phyloP scores from a whole-genome alignment of 2,888 invertebrate genomes.

The Euplexia lucipara region DNA sequence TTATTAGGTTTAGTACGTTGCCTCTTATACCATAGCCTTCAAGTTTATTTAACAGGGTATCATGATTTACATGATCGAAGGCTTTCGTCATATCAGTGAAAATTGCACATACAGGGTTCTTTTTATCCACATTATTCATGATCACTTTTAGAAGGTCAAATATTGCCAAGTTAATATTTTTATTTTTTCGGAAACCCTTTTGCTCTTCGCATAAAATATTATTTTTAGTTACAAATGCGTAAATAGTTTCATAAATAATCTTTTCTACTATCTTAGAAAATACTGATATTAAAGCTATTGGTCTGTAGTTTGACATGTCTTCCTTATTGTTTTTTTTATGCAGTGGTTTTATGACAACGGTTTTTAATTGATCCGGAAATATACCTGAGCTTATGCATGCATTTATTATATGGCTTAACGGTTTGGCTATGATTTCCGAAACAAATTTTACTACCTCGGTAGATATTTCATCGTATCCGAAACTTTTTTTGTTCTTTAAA shows the following conservation, averaged over 20 bases:
- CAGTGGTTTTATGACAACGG: background rate
- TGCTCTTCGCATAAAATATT: conserved; percentile 14
- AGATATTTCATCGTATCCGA: background rate
- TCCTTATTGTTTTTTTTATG: conserved; percentile 2
- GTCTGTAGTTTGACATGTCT: background rate
- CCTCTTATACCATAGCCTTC: background rate
- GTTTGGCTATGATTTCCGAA: background rate
- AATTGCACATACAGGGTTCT: background rate
- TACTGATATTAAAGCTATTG: conserved; percentile 1
- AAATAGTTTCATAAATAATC: background rate
- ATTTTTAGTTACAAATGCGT: background rate
- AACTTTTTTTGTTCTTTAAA: conserved; percentile 5
- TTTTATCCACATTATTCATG: background rate
- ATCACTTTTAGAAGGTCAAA: conserved; percentile 1
- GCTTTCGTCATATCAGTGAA: background rate
- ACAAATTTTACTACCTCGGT: conserved; percentile 3
- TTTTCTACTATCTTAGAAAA: background rate
- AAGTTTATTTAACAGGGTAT: background rate
- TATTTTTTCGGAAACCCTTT: conserved; percentile 7
- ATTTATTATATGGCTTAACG: background rate
- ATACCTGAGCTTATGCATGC: background rate
- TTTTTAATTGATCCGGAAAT: background rate
- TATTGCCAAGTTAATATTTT: conserved; percentile 3
- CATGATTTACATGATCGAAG: conserved; percentile 9
- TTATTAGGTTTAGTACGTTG: background rate